phyloP scores from a whole-genome alignment of 2,113 vertebrate species.

The Paradoxurus hermaphroditus region DNA sequence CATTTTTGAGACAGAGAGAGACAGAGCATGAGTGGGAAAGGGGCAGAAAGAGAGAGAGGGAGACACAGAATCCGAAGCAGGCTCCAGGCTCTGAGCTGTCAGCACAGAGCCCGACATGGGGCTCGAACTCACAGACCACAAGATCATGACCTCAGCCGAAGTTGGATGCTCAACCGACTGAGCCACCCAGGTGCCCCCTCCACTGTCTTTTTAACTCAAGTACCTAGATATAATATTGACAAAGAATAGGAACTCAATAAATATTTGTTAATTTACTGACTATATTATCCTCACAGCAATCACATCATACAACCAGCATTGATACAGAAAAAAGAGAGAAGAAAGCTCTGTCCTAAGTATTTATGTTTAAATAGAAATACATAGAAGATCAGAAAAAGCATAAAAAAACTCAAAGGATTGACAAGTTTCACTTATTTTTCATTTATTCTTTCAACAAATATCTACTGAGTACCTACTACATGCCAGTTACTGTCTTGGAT shows the following conservation, averaged over 20 bases:
- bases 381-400: background rate
- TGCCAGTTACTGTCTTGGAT: background rate
- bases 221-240: background rate
- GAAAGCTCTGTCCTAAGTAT: background rate
- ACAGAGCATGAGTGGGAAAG: too few relatives aligned
- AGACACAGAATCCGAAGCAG: too few relatives aligned
- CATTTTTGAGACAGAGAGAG: too few relatives aligned
- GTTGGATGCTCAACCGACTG: too few relatives aligned
- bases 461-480: background rate
- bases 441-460: slow-evolving; percentile 12
- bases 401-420: background rate
- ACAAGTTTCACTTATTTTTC: background rate
- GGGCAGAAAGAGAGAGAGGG: too few relatives aligned
- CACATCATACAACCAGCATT: background rate
- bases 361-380: slow-evolving; percentile 30
- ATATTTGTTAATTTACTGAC: background rate
- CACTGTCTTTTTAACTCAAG: background rate
- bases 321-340: background rate
- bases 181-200: too few relatives aligned
- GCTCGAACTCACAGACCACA: too few relatives aligned
- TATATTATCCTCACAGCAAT: slow-evolving; percentile 34
- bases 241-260: background rate
- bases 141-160: too few relatives aligned
- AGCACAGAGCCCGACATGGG: too few relatives aligned
- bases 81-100: too few relatives aligned